Conservation (phyloP, 1,140 invertebrate species). For the Kradibia gibbosae region DNA sequence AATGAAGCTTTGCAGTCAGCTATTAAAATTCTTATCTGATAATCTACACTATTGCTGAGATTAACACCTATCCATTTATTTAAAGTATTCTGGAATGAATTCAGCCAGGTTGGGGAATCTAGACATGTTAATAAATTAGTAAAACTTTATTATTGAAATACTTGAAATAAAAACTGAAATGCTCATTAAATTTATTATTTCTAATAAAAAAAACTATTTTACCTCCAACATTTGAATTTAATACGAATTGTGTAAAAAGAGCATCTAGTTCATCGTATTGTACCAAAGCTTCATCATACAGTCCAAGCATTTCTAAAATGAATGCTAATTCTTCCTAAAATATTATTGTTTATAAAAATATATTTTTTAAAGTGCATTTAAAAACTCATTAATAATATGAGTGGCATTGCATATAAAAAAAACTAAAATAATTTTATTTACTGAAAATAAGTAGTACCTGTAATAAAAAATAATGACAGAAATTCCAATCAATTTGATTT, state of each 20-base stretch:
- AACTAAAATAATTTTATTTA: neutral
- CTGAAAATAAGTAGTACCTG: constrained; percentile 76
- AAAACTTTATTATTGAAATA: no score
- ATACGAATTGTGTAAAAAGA: constrained; percentile 95
- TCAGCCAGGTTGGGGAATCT: constrained; percentile 87
- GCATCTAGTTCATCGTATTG: constrained; percentile 98
- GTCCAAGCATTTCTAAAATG: constrained; percentile 93
- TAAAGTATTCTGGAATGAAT: constrained; percentile 82
- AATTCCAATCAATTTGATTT: constrained; percentile 93
- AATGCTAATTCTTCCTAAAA: constrained; percentile 95
- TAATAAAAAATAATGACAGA: constrained; percentile 93
- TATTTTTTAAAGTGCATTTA: constrained; percentile 53
- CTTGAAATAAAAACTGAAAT: constrained; percentile 29
- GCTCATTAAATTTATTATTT: constrained; percentile 13
- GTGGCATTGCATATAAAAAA: neutral
- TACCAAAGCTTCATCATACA: constrained; percentile 94
- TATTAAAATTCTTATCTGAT: constrained; percentile 80
- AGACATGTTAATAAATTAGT: constrained; percentile 45
- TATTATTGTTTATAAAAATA: constrained; percentile 57
- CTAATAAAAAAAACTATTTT: constrained; percentile 54
- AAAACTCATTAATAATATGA: constrained; percentile 20
- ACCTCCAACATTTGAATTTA: constrained; percentile 91
- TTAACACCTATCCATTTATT: constrained; percentile 88
- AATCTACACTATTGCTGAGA: constrained; percentile 79
- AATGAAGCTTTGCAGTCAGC: constrained; percentile 81